phyloP scores from a whole-genome alignment of 53 echinoderm and acorn worm species.

The Paracentrotus lividus region DNA sequence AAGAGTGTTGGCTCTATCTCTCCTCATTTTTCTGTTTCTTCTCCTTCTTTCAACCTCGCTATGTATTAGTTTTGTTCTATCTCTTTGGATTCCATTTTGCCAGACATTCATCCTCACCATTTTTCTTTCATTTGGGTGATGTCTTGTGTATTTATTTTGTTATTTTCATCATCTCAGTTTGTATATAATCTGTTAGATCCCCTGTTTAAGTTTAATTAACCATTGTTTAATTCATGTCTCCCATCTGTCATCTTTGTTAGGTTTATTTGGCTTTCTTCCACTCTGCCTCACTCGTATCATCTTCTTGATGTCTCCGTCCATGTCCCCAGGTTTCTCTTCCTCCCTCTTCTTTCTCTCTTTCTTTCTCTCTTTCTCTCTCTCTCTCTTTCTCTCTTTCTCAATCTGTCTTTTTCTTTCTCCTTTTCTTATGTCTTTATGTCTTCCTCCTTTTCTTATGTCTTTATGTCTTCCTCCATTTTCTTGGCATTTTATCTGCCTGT shows the following conservation, averaged over 20 bases:
- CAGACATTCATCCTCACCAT: neutral
- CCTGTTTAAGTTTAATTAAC: constrained; percentile 35
- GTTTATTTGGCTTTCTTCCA: neutral
- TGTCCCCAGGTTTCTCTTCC: too few relatives aligned
- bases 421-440: neutral
- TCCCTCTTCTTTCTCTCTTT: constrained; percentile 11
- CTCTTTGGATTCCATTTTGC: neutral
- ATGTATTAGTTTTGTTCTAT: neutral
- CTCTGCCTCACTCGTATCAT: neutral
- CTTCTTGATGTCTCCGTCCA: too few relatives aligned
- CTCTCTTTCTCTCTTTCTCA: neutral
- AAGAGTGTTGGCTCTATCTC: neutral
- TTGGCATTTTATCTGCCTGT: too few relatives aligned
- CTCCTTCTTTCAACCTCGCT: neutral
- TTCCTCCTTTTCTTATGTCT: neutral
- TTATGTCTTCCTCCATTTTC: neutral
- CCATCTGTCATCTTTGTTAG: constrained; percentile 4
- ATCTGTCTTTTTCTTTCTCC: neutral
- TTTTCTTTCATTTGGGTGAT: neutral
- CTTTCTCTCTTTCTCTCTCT: neutral
- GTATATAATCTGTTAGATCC: constrained; percentile 30
- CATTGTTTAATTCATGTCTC: constrained; percentile 41
- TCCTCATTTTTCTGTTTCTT: neutral
- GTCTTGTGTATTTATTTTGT: constrained; percentile 33
- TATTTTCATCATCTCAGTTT: neutral